Evolutionary conservation across 2,113 vertebrate genomes (phyloP).

Genomic region (Upupa epops): DNA sequence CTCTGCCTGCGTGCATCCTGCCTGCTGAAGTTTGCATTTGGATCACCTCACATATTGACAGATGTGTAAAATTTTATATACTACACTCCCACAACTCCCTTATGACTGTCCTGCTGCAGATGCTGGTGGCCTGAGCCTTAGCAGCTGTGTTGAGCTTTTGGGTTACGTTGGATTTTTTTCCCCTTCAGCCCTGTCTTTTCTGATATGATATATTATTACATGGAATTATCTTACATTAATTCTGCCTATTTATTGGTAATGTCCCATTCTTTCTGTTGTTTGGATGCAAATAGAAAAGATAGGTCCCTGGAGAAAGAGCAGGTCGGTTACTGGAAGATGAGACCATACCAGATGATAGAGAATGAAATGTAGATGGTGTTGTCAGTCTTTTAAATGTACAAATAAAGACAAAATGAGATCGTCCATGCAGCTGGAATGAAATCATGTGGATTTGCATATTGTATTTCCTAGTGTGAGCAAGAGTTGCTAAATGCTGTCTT

Average conservation of each 20-base stretch:
- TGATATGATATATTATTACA: constrained; percentile 30
- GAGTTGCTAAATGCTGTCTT: neutral
- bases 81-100: constrained; percentile 61
- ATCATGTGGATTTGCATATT: constrained; percentile 17
- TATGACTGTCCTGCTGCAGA: constrained; percentile 55
- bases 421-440: constrained; percentile 49
- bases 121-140: constrained; percentile 51
- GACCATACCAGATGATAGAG: constrained; percentile 4
- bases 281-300: constrained; percentile 12
- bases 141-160: constrained; percentile 58
- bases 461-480: constrained; percentile 17
- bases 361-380: constrained; percentile 51
- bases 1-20: constrained; percentile 41
- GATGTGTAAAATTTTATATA: constrained; percentile 66
- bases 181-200: constrained; percentile 29
- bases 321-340: constrained; percentile 42
- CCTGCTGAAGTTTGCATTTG: constrained; percentile 58
- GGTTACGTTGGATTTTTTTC: neutral
- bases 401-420: constrained; percentile 48
- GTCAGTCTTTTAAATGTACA: constrained; percentile 49
- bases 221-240: constrained; percentile 37
- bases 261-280: neutral
- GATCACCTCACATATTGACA: constrained; percentile 66
- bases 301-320: constrained; percentile 20
- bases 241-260: constrained; percentile 32